Conservation (phyloP, 2,888 invertebrate genomes). For the Cephus rjabovi region DNA sequence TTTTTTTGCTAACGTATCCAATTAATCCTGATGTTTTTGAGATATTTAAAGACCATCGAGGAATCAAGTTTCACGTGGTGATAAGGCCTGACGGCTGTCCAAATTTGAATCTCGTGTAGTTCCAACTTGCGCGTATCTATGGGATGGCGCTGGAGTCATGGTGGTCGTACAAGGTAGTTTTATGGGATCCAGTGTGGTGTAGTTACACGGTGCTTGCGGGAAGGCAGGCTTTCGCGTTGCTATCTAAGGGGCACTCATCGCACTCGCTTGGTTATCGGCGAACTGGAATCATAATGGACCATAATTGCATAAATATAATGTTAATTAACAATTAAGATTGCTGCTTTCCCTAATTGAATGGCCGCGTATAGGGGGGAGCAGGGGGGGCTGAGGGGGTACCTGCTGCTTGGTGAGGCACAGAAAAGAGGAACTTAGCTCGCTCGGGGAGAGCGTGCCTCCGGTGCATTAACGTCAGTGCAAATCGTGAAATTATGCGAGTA, state of each 20-base stretch:
- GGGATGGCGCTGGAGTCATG: background rate
- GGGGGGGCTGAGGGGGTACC: constrained; percentile 5
- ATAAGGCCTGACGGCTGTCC: background rate
- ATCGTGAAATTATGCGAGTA: constrained; percentile 56
- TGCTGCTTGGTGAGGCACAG: constrained; percentile 20
- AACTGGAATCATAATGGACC: constrained; percentile 54
- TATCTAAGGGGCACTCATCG: constrained; percentile 33
- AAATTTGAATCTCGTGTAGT: background rate
- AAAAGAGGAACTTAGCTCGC: constrained; percentile 23
- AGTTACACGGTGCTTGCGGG: background rate
- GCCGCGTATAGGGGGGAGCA: constrained; percentile 30
- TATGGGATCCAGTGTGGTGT: background rate
- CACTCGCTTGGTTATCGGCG: constrained; percentile 46
- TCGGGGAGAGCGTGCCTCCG: constrained; percentile 31
- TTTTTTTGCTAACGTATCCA: background rate
- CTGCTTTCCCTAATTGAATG: constrained; percentile 61
- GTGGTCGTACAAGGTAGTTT: background rate
- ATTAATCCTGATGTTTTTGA: background rate
- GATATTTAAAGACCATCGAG: background rate
- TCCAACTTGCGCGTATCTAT: background rate
- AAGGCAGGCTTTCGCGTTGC: background rate
- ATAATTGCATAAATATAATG: constrained; percentile 63
- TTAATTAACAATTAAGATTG: constrained; percentile 64
- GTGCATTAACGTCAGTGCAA: constrained; percentile 46
- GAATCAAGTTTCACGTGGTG: background rate